Conservation (phyloP, 2,797 vertebrate genomes). For the Ispidina picta region DNA sequence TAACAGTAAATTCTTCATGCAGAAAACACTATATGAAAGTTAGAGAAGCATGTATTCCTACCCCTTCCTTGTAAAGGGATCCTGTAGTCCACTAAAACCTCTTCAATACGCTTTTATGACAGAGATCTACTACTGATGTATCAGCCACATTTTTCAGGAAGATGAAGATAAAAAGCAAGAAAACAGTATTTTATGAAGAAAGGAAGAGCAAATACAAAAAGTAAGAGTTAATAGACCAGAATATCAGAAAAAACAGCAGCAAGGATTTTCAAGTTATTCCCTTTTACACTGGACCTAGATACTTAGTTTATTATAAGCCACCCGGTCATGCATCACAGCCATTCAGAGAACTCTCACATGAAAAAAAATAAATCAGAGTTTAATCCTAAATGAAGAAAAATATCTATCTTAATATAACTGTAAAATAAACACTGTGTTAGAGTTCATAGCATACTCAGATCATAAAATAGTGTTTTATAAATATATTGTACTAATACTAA, state of each 20-base stretch:
- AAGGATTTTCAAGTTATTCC: slow-evolving; percentile 7
- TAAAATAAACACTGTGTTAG: neutral
- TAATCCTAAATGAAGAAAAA: slow-evolving; percentile 50
- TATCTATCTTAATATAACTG: neutral
- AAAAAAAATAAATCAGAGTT: neutral
- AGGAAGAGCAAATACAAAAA: neutral
- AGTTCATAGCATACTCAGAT: neutral
- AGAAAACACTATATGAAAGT: neutral
- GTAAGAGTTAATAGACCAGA: neutral
- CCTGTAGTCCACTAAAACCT: neutral
- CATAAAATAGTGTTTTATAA: neutral
- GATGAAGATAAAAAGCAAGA: neutral
- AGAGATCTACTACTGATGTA: neutral
- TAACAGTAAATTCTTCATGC: neutral
- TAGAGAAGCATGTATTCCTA: neutral
- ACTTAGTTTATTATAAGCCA: slow-evolving; percentile 1
- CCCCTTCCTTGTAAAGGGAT: neutral
- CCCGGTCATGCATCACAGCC: neutral
- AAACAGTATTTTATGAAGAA: neutral
- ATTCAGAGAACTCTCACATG: neutral
- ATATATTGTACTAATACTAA: neutral
- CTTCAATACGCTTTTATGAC: neutral
- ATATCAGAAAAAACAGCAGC: neutral
- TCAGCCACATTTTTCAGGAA: neutral
- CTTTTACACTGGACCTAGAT: neutral